phyloP scores from a whole-genome alignment of 1,140 invertebrate genomes.

The Trachymyrmex septentrionalis region DNA sequence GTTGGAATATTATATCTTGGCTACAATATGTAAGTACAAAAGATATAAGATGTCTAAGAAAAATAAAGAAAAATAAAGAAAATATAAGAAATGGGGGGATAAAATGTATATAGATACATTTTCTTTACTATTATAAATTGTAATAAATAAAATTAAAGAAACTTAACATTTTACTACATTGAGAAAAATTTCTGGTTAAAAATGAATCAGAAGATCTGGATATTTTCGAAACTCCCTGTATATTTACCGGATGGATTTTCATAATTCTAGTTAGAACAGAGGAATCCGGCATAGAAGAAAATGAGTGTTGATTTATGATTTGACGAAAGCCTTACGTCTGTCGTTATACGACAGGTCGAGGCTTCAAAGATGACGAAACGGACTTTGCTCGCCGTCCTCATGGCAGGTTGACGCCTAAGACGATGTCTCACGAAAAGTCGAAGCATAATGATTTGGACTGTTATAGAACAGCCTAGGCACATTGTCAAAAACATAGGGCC shows the following conservation, averaged over 20 bases:
- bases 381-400: constrained; percentile 32
- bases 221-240: neutral
- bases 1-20: neutral
- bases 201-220: neutral
- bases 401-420: constrained; percentile 54
- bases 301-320: constrained; percentile 10
- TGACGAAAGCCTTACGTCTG: neutral
- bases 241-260: neutral
- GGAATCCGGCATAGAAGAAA: neutral
- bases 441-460: constrained; percentile 79
- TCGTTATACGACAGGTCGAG: constrained; percentile 21
- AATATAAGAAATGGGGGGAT: neutral
- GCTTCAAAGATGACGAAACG: constrained; percentile 46
- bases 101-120: neutral
- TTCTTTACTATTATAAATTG: neutral
- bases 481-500: constrained; percentile 80
- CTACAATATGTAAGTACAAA: neutral
- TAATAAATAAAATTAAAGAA: neutral
- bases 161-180: neutral
- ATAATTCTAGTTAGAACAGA: neutral
- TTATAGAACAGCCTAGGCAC: constrained; percentile 82
- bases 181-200: too few relatives aligned
- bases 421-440: constrained; percentile 56
- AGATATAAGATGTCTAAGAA: neutral
- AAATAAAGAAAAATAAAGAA: neutral